phyloP scores from a whole-genome alignment of 2,113 vertebrate species.

The Genyomyrus donnyi region DNA sequence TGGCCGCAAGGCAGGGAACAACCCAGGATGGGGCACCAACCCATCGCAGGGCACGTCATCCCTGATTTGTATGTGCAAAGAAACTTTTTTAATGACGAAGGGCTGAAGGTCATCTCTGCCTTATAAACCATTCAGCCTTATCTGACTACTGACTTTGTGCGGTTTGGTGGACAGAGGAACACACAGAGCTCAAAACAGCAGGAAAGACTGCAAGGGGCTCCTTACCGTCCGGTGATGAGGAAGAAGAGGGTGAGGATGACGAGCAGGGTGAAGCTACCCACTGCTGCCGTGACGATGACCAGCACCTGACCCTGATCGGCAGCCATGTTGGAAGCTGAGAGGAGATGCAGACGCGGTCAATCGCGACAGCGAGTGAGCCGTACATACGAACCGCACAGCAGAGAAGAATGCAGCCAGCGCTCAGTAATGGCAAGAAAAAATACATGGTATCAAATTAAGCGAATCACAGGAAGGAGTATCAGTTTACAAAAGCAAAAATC shows the following conservation, averaged over 20 bases:
- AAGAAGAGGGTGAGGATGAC: constrained; percentile 96
- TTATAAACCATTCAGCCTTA: background rate
- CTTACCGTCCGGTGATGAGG: constrained; percentile 92
- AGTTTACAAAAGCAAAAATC: background rate
- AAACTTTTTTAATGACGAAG: background rate
- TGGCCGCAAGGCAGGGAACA: no score
- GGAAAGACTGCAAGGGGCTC: background rate
- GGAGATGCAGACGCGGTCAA: background rate
- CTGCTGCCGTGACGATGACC: constrained; percentile 89
- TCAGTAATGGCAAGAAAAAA: background rate
- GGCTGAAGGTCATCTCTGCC: background rate
- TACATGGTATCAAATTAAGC: background rate
- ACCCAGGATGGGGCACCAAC: no score
- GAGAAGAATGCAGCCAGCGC: background rate
- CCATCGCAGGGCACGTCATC: background rate
- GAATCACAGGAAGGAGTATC: background rate
- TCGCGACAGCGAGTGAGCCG: background rate
- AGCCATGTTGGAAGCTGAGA: constrained; percentile 84
- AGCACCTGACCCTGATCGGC: constrained; percentile 89
- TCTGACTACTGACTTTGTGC: background rate
- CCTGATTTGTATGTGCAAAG: background rate
- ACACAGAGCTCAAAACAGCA: background rate
- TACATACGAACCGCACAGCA: background rate
- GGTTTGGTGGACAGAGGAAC: background rate
- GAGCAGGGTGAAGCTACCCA: constrained; percentile 89